Conservation (phyloP, 2,888 invertebrate species). For the Noctua comes region DNA sequence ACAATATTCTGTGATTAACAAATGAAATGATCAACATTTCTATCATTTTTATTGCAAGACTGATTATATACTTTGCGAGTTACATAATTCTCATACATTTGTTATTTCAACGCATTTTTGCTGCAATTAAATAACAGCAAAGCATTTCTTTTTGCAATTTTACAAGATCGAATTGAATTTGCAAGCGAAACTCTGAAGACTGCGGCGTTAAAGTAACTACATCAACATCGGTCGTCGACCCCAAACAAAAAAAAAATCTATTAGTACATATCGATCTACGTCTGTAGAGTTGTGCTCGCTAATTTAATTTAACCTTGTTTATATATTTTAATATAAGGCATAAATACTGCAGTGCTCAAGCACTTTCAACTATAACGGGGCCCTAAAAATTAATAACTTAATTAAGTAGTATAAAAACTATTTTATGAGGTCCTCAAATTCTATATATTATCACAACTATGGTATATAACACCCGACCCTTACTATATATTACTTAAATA, state of each 20-base stretch:
- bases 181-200: not conserved
- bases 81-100: slow-evolving; percentile 7
- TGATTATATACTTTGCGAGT: slow-evolving; percentile 17
- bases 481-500: slow-evolving; percentile 25
- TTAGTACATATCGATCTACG: not conserved
- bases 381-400: slow-evolving; percentile 30
- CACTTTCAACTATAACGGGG: slow-evolving; percentile 16
- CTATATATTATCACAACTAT: slow-evolving; percentile 56
- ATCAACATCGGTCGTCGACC: not conserved
- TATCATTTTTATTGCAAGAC: slow-evolving; percentile 17
- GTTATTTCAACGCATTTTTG: not conserved
- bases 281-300: not conserved
- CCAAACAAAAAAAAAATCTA: not conserved
- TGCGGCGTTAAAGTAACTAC: not conserved
- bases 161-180: not conserved
- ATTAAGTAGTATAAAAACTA: slow-evolving; percentile 50
- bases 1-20: slow-evolving; percentile 19
- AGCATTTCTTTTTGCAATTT: not conserved
- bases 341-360: slow-evolving; percentile 38
- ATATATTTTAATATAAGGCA: slow-evolving; percentile 3
- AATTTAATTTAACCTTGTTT: not conserved
- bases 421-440: slow-evolving; percentile 59
- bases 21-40: slow-evolving; percentile 15
- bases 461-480: slow-evolving; percentile 37
- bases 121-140: not conserved